Conservation (phyloP, 2,888 invertebrate species). For the Orthosia gracilis region DNA sequence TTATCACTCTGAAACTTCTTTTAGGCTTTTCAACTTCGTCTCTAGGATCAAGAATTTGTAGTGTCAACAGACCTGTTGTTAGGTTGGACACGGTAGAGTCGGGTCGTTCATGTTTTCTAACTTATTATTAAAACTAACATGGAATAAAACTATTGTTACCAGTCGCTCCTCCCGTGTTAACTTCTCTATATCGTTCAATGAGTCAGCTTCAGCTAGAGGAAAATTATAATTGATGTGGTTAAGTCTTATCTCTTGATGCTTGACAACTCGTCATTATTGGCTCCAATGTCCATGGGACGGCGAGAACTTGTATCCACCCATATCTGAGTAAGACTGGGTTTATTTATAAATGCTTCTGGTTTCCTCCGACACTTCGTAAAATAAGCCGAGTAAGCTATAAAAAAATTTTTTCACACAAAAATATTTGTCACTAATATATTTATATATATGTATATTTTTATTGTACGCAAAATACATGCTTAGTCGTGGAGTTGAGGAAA, state of each 20-base stretch:
- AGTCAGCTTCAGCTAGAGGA: constrained; percentile 19
- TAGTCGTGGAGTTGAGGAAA: no score
- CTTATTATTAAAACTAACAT: constrained; percentile 3
- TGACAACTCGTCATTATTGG: constrained; percentile 13
- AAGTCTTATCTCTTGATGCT: not conserved
- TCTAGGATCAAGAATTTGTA: not conserved
- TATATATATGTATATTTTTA: no score
- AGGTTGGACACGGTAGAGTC: not conserved
- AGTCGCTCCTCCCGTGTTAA: no score
- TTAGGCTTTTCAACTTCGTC: not conserved
- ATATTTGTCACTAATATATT: no score
- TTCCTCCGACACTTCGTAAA: not conserved
- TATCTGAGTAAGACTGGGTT: not conserved
- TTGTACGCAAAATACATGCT: no score
- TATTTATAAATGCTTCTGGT: not conserved
- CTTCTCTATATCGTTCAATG: not conserved
- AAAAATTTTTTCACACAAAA: no score
- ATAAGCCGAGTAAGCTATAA: not conserved
- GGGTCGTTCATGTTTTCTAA: not conserved
- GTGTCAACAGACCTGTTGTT: not conserved
- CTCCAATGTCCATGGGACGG: constrained; percentile 2
- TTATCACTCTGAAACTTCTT: no score
- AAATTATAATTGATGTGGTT: constrained; percentile 34
- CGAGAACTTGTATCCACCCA: not conserved
- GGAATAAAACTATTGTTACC: not conserved